Percentiles rank a stretch among this genome's conserved stretches.
Conservation (phyloP, 2,797 vertebrate genomes). For the Leptoclinus maculatus region DNA sequence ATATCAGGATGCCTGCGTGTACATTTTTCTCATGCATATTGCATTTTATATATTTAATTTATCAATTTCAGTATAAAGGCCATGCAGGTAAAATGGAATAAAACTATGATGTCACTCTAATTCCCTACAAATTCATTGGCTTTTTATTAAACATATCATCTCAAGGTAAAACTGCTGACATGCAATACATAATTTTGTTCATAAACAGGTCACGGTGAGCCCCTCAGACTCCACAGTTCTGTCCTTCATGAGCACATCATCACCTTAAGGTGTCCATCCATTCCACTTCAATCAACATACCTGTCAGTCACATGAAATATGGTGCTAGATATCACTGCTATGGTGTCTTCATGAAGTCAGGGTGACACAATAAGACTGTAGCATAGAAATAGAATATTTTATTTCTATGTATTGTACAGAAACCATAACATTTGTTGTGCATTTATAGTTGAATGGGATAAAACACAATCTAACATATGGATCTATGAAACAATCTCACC, state of each 20-base stretch:
- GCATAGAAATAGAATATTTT: background rate
- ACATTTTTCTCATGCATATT: background rate
- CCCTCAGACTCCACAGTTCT: conserved; percentile 24
- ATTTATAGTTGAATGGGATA: background rate
- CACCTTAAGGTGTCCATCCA: conserved; percentile 3
- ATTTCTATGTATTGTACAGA: background rate
- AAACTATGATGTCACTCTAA: background rate
- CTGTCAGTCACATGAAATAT: conserved; percentile 48
- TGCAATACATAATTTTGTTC: background rate
- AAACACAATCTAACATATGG: background rate
- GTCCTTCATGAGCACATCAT: conserved; percentile 56
- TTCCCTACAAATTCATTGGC: background rate
- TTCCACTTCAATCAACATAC: conserved; percentile 52
- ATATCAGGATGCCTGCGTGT: background rate
- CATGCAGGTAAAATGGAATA: background rate
- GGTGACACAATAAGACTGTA: background rate
- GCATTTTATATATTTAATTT: background rate
- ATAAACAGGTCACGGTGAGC: conserved; percentile 16
- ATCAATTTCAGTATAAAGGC: background rate
- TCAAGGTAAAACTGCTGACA: background rate
- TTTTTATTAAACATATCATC: background rate
- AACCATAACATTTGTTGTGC: background rate
- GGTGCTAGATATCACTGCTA: conserved; percentile 29
- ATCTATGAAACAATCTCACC: background rate
- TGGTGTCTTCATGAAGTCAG: conserved; percentile 28